Evolutionary conservation across 2,888 invertebrate genomes (phyloP), one percentile per base, ranked within the genome.

Genomic region (Pimpla rufipes): DNA sequence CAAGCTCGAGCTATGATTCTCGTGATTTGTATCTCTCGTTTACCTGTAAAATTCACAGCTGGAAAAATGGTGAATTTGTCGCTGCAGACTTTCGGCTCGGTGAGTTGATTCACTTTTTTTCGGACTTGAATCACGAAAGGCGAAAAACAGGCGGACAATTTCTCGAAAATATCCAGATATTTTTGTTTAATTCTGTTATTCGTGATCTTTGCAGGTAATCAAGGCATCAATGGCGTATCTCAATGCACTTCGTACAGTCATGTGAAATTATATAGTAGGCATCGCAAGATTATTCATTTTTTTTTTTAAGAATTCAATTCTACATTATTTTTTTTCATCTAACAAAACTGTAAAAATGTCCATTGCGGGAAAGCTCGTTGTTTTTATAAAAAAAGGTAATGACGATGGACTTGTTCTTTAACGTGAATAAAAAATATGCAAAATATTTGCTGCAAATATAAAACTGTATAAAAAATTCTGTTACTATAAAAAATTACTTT

Each of bases 51-150:
- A 52, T 78, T 78, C 0, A 80, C 87, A 57, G 68, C 89, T 2
- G 84, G 79, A 45, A 86, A 83, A 0, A 88, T 88, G 16, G 18
- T 86, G 3, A 70, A 85, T 13, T 37, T 87, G 1, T 88, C 88
- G 0, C 40, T 88, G 1, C 42, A 78, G 18, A 86, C 86, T 1
- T 88, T 88, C 18, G 81, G 80, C 11, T 70, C 80, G 10, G 88
- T 88, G 6, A 85, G 88, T 87, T 29, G 29, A 29, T 3, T 29
- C 29, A 29, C 29, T 3, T 29, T 29, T 29, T 29, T 29, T 3
- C 29, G 29, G 3, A 29, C 29, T 29, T 29, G 3, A 2, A 29
- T 29, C 5, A 29, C 29, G 2, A 2, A 29, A 29, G n/a, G n/a
- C 29, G 29, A 29, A 5, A 29, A 2, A 29, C 5, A 29, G 5